Conservation (phyloP, 2,113 vertebrate genomes). For the Cichladusa arquata region DNA sequence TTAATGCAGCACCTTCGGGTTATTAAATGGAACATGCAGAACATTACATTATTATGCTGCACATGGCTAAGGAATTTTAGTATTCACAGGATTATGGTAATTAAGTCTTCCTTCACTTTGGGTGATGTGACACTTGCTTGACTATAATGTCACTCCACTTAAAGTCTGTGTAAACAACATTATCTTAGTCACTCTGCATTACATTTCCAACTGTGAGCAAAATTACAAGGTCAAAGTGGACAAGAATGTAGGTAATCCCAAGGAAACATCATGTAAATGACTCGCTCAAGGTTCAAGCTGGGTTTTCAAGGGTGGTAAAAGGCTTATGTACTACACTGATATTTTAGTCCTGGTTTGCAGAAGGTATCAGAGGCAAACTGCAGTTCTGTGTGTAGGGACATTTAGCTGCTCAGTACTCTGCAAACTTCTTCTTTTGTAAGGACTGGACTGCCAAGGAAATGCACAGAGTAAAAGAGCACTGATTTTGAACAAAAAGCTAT, state of each 20-base stretch:
- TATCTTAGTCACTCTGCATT: conserved; percentile 82
- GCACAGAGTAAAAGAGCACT: background rate
- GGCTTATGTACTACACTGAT: conserved; percentile 33
- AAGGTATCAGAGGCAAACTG: background rate
- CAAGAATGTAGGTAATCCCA: conserved; percentile 76
- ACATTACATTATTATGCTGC: conserved; percentile 80
- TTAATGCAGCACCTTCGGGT: conserved; percentile 46
- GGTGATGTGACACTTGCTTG: conserved; percentile 83
- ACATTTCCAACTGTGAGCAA: conserved; percentile 80
- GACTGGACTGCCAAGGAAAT: background rate
- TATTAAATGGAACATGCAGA: conserved; percentile 70
- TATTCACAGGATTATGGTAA: conserved; percentile 83
- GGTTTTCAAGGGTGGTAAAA: conserved; percentile 68
- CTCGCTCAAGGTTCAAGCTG: conserved; percentile 58
- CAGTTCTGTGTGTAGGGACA: background rate
- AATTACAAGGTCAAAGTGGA: conserved; percentile 83
- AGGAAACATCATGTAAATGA: conserved; percentile 76
- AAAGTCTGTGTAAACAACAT: conserved; percentile 88
- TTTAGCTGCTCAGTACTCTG: background rate
- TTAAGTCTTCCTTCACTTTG: conserved; percentile 83
- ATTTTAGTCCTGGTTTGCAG: conserved; percentile 9
- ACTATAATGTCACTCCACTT: conserved; percentile 88
- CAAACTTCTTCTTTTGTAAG: background rate
- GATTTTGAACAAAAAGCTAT: background rate
- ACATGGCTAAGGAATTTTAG: conserved; percentile 79